Conservation (phyloP, 2,797 vertebrate species). For the Psittacula derbiana region DNA sequence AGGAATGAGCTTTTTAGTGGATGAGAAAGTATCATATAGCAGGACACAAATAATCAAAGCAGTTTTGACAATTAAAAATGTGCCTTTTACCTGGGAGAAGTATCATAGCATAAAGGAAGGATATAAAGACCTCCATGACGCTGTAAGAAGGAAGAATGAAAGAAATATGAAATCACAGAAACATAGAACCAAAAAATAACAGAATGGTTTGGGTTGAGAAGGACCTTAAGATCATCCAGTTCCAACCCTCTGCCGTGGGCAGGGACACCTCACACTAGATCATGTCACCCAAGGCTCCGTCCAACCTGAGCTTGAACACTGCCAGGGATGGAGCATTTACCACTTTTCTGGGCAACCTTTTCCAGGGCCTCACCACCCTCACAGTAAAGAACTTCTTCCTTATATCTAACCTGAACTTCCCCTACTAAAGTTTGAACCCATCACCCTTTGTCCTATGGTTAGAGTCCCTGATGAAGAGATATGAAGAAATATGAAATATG, state of each 20-base stretch:
- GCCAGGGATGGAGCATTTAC: not conserved
- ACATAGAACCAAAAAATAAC: not conserved
- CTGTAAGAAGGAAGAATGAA: slow-evolving; percentile 19
- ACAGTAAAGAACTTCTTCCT: not conserved
- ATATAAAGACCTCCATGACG: slow-evolving; percentile 15
- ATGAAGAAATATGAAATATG: not conserved
- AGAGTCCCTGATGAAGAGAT: not conserved
- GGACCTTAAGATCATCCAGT: not conserved
- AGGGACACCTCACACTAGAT: not conserved
- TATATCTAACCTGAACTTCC: not conserved
- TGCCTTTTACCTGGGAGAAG: slow-evolving; percentile 38
- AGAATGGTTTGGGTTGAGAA: not conserved
- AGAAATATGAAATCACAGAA: not conserved
- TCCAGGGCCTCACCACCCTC: not conserved
- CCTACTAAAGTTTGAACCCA: not conserved
- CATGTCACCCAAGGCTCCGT: not conserved
- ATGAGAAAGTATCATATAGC: not conserved
- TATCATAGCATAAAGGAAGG: slow-evolving; percentile 18
- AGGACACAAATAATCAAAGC: not conserved
- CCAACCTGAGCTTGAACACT: not conserved
- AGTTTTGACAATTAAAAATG: not conserved
- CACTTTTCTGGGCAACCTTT: not conserved
- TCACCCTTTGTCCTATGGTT: not conserved
- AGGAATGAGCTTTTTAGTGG: not conserved
- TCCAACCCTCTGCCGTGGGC: not conserved